phyloP scores from a whole-genome alignment of 2,797 vertebrate species.

The Poeciliopsis turneri region DNA sequence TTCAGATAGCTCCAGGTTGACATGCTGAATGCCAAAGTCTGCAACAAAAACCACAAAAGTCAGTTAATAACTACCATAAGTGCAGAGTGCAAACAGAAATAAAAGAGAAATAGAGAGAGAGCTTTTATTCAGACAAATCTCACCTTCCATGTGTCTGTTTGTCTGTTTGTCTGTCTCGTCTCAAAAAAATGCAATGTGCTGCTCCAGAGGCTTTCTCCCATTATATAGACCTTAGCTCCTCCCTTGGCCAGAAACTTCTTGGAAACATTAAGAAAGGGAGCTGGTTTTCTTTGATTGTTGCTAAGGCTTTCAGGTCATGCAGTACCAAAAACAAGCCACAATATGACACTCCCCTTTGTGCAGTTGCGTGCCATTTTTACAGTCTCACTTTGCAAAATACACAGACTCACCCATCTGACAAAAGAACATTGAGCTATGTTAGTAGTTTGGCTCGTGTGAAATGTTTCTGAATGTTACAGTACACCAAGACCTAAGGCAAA shows the following conservation, averaged over 20 bases:
- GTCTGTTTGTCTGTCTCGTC: constrained; percentile 8
- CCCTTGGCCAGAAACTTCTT: constrained; percentile 29
- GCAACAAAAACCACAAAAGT: neutral
- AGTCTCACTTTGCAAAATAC: neutral
- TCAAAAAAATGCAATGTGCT: neutral
- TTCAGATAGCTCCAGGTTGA: constrained; percentile 61
- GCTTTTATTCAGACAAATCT: constrained; percentile 29
- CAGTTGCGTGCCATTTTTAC: neutral
- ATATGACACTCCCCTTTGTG: neutral
- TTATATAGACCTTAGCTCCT: constrained; percentile 56
- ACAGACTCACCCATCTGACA: constrained; percentile 1
- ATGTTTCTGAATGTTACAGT: neutral
- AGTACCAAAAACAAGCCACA: constrained; percentile 1
- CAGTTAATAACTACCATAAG: neutral
- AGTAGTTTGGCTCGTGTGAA: constrained; percentile 6
- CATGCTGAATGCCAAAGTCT: constrained; percentile 66
- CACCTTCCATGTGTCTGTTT: constrained; percentile 72
- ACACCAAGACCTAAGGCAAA: neutral
- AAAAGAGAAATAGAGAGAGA: neutral
- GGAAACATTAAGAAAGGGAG: neutral
- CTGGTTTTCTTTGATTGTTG: constrained; percentile 19
- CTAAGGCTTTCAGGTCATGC: neutral
- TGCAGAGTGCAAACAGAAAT: neutral
- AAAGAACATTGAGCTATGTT: neutral
- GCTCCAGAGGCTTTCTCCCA: neutral